Evolutionary conservation across 2,797 vertebrate species (phyloP).

Genomic region (Pangasius sanitwongsei): DNA sequence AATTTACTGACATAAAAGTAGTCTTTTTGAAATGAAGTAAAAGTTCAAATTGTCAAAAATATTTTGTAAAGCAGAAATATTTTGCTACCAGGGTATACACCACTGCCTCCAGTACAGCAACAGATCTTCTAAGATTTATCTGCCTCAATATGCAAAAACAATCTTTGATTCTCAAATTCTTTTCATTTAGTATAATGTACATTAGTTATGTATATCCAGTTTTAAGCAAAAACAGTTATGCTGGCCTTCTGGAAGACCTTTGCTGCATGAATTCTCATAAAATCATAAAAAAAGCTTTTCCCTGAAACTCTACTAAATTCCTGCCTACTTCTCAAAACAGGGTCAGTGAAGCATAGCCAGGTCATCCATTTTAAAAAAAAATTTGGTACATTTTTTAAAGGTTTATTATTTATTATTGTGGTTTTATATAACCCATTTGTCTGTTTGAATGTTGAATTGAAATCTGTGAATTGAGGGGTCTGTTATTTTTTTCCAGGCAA

Average conservation of each 20-base stretch:
- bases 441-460: not conserved
- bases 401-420: not conserved
- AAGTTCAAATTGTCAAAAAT: not conserved
- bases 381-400: not conserved
- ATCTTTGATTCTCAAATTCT: not conserved
- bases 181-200: not conserved
- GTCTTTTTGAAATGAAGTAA: not conserved
- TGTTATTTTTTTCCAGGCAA: not conserved
- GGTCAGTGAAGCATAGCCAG: not conserved
- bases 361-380: not conserved
- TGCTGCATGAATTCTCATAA: not conserved
- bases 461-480: not conserved
- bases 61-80: not conserved
- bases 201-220: not conserved
- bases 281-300: constrained; percentile 32
- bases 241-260: not conserved
- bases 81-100: not conserved
- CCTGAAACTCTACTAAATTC: constrained; percentile 41
- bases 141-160: not conserved
- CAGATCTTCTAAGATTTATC: not conserved
- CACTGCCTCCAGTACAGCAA: not conserved
- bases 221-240: not conserved
- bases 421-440: not conserved
- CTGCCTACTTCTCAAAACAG: not conserved
- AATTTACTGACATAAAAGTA: not conserved